Evolutionary conservation across 2,113 vertebrate genomes (phyloP), one percentile per base, ranked within the genome.

Genomic region (Physeter macrocephalus): DNA sequence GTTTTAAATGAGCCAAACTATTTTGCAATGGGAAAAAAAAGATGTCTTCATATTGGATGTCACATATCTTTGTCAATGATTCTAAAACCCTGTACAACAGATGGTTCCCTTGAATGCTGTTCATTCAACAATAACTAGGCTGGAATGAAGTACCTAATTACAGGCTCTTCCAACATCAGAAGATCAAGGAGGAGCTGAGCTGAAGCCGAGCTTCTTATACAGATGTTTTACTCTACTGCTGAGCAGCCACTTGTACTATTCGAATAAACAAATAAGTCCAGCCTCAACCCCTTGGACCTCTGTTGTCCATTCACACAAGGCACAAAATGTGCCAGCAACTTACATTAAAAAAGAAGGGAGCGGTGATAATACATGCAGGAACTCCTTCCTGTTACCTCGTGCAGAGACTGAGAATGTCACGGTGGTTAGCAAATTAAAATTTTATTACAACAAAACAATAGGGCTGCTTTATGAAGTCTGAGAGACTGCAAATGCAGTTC

Each of bases 21-120:
- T 77, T 93, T 43, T 80, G 46, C 25, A 94, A 46, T 83, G 66
- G 91, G 93, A 90, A 86, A 41, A 46, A 95, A 94, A 95, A n/a
- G 41, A 52, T 69, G 11, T 81, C 74, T 89, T 92, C 25, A 88
- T 71, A 91, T 5, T 49, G 31, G 15, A 66, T 66, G 36, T 64
- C 46, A 78, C 14, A n/a, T 34, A 52, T n/a, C 66, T 83, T 59
- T 43, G 78, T 57, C 67, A 88, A 64, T 12, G 10, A 91, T 78
- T 46, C 71, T 66, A 93, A 88, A 93, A 77, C 61, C 49, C 74
- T 25, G 17, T 31, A 78, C 2, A 83, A 71, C 74, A 92, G n/a
- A 78, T 23, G 67, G 41, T 11, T 94, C 82, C 74, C 18, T 43
- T 93, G 59, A 39, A 59, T 86, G 88, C 43, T 93, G 43, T 52